Percentiles rank a stretch among this genome's conserved stretches.
phyloP scores from a whole-genome alignment of 1,140 invertebrate genomes.

The Sminthurides bifidus region DNA sequence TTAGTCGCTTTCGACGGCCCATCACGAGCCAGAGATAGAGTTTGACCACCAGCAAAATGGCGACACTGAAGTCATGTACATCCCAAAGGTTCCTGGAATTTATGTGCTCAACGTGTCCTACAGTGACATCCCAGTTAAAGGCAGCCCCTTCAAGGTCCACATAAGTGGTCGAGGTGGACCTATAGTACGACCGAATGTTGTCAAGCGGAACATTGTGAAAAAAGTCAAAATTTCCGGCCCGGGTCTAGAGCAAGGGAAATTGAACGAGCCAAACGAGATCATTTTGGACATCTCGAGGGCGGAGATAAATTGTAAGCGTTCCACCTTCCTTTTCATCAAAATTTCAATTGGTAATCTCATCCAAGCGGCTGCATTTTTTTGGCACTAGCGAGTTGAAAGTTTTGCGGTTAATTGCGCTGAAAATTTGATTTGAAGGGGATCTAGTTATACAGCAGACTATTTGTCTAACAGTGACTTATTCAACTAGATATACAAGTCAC shows the following conservation, averaged over 20 bases:
- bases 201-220: constrained; percentile 15
- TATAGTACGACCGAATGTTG: constrained; percentile 10
- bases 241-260: constrained; percentile 7
- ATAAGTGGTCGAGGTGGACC: constrained; percentile 9
- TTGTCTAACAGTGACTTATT: too few relatives aligned
- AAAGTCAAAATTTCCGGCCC: constrained; percentile 16
- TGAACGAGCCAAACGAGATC: constrained; percentile 14
- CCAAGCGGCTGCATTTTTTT: too few relatives aligned
- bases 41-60: constrained; percentile 15
- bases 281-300: constrained; percentile 16
- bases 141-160: constrained; percentile 7
- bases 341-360: too few relatives aligned
- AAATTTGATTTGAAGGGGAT: too few relatives aligned
- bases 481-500: too few relatives aligned
- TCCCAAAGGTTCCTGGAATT: constrained; percentile 13
- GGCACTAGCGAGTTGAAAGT: too few relatives aligned
- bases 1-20: constrained; percentile 16
- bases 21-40: constrained; percentile 11
- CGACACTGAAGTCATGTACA: constrained; percentile 10
- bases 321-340: too few relatives aligned
- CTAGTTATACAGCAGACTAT: too few relatives aligned
- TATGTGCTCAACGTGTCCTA: constrained; percentile 11
- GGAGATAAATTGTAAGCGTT: constrained; percentile 21
- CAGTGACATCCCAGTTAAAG: background rate
- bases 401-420: too few relatives aligned